These are phyloP conservation scores for Ecdyonurus torrentis DNA, from an alignment of 2,888 invertebrate genomes.

Conservation along the genomic window DNA sequence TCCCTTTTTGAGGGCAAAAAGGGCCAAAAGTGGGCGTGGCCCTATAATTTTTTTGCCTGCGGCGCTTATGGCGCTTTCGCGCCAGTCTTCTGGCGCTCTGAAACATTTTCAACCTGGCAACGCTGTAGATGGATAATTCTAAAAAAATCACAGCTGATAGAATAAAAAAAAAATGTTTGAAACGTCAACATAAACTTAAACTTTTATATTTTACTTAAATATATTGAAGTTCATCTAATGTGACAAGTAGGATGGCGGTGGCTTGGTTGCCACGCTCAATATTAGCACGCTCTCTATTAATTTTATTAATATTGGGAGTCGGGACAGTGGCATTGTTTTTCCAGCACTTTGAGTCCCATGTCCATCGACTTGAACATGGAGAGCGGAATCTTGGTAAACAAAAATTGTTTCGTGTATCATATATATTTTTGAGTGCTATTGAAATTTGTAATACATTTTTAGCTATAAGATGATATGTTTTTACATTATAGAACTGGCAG, in stretches of 20 bases:
- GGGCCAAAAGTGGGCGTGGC: too few species aligned
- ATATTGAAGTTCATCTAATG: not conserved
- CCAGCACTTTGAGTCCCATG: constrained; percentile 25
- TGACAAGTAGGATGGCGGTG: not conserved
- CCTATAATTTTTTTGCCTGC: too few species aligned
- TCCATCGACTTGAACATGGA: constrained; percentile 24
- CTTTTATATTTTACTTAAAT: not conserved
- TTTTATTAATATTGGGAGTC: constrained; percentile 18
- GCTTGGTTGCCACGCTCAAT: not conserved
- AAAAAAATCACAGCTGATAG: not conserved
- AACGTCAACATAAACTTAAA: not conserved
- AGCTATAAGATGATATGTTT: not conserved
- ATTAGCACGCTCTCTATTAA: constrained; percentile 1
- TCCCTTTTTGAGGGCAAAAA: too few species aligned
- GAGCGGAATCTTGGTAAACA: constrained; percentile 25
- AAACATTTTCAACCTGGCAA: too few species aligned
- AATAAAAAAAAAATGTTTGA: not conserved
- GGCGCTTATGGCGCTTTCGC: too few species aligned
- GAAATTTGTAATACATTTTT: not conserved
- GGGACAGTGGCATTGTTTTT: constrained; percentile 22
- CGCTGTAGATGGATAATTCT: too few species aligned
- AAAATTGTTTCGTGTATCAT: constrained; percentile 11
- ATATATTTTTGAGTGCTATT: too few species aligned
- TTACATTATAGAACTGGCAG: constrained; percentile 9
- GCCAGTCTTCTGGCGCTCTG: too few species aligned